A percentile compares a stretch with the other conserved stretches of the same genome.
Conservation (phyloP, 2,888 invertebrate genomes). For the Euplexia lucipara region DNA sequence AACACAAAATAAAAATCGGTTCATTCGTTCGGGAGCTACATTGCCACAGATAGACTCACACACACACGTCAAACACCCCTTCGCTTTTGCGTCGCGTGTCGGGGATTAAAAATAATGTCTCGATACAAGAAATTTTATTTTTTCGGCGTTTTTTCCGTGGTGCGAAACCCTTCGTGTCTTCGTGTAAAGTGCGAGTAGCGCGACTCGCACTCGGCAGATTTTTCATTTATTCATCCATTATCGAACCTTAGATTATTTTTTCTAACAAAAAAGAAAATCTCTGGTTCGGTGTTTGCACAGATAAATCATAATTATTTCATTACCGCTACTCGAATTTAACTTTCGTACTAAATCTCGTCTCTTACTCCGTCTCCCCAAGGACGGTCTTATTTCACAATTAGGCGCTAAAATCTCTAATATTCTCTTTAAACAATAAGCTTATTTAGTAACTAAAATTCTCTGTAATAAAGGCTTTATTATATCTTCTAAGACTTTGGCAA, state of each 20-base stretch:
- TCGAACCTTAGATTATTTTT: background rate
- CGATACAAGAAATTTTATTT: too few relatives aligned
- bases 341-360: conserved; percentile 24
- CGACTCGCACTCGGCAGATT: too few relatives aligned
- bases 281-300: background rate
- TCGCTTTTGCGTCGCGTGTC: too few relatives aligned
- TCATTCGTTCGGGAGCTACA: too few relatives aligned
- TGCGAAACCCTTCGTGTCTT: too few relatives aligned
- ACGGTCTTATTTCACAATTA: conserved; percentile 47
- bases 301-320: conserved; percentile 22
- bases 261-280: conserved; percentile 23
- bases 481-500: conserved; percentile 13
- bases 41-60: too few relatives aligned
- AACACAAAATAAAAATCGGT: too few relatives aligned
- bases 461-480: conserved; percentile 26
- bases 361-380: conserved; percentile 20
- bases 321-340: conserved; percentile 13
- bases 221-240: conserved; percentile 12
- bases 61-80: too few relatives aligned
- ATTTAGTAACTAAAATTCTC: conserved; percentile 21
- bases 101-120: too few relatives aligned
- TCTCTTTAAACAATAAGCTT: conserved; percentile 36
- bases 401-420: conserved; percentile 23
- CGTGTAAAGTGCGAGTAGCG: too few relatives aligned
- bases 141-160: too few relatives aligned